Base-by-base conservation (phyloP, 2,797 vertebrate species). In the Chaetodon trifasciatus region DNA sequence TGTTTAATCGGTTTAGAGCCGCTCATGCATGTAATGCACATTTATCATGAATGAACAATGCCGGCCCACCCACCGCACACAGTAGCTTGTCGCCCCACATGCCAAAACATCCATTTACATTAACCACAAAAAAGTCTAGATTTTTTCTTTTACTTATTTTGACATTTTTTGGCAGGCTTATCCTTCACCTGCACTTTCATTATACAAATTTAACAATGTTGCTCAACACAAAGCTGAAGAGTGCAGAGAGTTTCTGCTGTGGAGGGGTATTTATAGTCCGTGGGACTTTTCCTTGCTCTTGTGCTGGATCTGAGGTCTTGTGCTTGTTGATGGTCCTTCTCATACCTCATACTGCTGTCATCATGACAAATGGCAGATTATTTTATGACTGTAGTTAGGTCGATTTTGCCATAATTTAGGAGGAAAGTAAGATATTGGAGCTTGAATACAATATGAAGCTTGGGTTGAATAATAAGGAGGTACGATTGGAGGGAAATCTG, bases 1-100 rank as follows among this genome's bases (percentile, higher is more conserved):
- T 71, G 82, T 89, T 89, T 86, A 90, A 91, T 86, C 86, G 39
- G 40, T 92, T 89, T 70, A 61, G 64, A 82, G 82, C 60, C 21
- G 17, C 74, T 88, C 85, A 87, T 78, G 90, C 80, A 13, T 78
- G 68, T 90, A 85, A 92, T 91, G 42, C 83, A 86, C 90, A 90
- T 91, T 92, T 84, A 89, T 92, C 87, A 91, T 91, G 79, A 90
- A 83, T 89, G 90, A 90, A 93, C 89, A 90, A 89, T 81, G 83
- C 61, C 58, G 73, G 76, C 83, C 87, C 84, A 78, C 88, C 88
- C 76, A 74, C 83, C 5, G 37, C 83, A 84, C 76, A 72, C 70
- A 79, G 85, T 35, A 8, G 71, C 77, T 76, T 23, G 56, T 49
- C 9, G 28, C 21, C 57, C 76, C 81, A 71, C 61, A 64, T 74